A percentile compares a stretch with the other conserved stretches of the same genome.
These are phyloP conservation scores for Psilopsiagon aymara DNA, from an alignment of 2,113 vertebrate genomes.

Conservation along the genomic window DNA sequence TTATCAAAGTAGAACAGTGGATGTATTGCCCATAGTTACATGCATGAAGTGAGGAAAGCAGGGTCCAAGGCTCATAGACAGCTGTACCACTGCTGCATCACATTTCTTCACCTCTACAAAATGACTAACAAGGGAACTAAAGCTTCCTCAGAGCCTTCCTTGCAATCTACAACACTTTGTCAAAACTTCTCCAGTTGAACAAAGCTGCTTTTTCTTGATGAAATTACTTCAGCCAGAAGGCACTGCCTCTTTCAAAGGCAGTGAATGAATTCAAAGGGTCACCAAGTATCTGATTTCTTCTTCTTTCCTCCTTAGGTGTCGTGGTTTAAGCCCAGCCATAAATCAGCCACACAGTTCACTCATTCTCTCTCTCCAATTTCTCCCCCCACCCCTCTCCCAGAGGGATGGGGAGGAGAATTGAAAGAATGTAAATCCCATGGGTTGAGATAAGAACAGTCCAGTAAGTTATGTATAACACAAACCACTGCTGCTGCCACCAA, in stretches of 20 bases:
- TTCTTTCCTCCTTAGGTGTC: background rate
- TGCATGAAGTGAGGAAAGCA: background rate
- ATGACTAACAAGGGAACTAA: background rate
- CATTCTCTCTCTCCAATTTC: no score
- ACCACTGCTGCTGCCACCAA: no score
- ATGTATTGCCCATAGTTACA: background rate
- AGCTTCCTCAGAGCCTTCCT: background rate
- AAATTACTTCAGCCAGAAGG: slow-evolving; percentile 39
- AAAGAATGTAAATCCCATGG: no score
- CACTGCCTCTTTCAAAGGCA: background rate
- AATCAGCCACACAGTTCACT: no score
- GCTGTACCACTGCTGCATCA: background rate
- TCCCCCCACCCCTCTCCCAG: no score
- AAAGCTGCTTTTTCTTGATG: slow-evolving; percentile 44
- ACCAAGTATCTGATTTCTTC: slow-evolving; percentile 29
- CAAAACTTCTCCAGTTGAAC: background rate
- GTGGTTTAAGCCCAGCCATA: no score
- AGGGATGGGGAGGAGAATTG: no score
- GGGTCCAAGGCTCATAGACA: background rate
- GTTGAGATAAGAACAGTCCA: no score
- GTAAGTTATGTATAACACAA: no score
- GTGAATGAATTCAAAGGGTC: background rate
- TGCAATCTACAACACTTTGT: background rate
- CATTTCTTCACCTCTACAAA: background rate
- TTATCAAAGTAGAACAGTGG: background rate